phyloP scores from a whole-genome alignment of 2,888 invertebrate genomes.

The Cryptocephalus moraei region DNA sequence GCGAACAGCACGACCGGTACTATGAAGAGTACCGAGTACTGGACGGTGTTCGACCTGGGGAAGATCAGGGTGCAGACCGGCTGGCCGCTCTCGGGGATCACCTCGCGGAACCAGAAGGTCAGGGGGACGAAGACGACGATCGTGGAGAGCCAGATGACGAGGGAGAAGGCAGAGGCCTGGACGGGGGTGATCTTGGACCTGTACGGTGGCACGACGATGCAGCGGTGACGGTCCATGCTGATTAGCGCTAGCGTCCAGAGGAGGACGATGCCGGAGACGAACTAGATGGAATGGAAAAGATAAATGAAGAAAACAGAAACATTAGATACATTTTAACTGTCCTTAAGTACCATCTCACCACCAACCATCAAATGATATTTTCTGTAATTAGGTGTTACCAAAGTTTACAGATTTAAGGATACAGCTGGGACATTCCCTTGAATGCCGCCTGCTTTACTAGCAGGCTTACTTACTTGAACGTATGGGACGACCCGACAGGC shows the following conservation, averaged over 20 bases:
- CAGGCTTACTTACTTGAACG: conserved; percentile 41
- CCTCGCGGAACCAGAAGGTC: conserved; percentile 42
- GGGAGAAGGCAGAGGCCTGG: conserved; percentile 36
- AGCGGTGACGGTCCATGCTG: conserved; percentile 46
- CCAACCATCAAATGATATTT: too few relatives aligned
- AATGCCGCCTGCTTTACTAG: too few relatives aligned
- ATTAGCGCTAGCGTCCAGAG: conserved; percentile 49
- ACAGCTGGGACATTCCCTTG: too few relatives aligned
- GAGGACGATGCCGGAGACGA: conserved; percentile 47
- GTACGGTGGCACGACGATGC: conserved; percentile 46
- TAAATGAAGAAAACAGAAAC: conserved; percentile 1
- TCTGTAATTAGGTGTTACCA: too few relatives aligned
- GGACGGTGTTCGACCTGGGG: conserved; percentile 38
- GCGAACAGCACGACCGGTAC: conserved; percentile 41
- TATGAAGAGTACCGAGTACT: conserved; percentile 42
- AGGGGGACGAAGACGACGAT: conserved; percentile 42
- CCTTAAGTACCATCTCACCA: too few relatives aligned
- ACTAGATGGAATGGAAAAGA: conserved; percentile 31
- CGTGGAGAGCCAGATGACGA: conserved; percentile 42
- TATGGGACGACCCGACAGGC: conserved; percentile 45
- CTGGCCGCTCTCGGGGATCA: conserved; percentile 20
- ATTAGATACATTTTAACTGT: neutral
- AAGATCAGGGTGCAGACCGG: conserved; percentile 46
- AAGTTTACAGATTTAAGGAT: too few relatives aligned
- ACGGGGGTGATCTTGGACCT: conserved; percentile 41